These are phyloP conservation scores for Pediacus dermestoides DNA, from an alignment of 2,888 invertebrate species.

Conservation along the genomic window DNA sequence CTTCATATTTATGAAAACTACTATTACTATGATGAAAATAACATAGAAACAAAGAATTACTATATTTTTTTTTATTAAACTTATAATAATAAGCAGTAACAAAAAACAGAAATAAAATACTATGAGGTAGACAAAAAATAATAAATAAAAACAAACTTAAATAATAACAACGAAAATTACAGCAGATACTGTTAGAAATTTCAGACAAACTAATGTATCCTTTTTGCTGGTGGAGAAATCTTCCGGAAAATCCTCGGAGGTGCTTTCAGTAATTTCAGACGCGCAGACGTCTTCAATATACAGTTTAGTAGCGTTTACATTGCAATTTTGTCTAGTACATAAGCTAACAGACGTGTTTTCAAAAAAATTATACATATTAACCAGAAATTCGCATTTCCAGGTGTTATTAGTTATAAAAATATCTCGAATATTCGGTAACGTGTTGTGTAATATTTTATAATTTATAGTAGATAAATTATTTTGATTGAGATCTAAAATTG, in stretches of 20 bases:
- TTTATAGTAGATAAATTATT: constrained; percentile 41
- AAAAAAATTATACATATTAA: constrained; percentile 42
- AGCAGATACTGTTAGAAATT: background rate
- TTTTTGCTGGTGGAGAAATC: constrained; percentile 18
- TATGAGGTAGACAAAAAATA: constrained; percentile 22
- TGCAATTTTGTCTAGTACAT: constrained; percentile 39
- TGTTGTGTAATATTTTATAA: constrained; percentile 38
- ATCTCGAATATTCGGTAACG: constrained; percentile 41
- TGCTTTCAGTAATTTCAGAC: constrained; percentile 12
- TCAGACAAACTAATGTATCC: background rate
- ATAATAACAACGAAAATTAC: background rate
- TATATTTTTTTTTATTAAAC: constrained; percentile 14
- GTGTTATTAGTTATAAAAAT: constrained; percentile 41
- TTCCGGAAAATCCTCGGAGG: constrained; percentile 25
- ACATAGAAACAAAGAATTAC: no score
- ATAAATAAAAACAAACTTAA: constrained; percentile 1
- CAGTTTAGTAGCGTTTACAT: constrained; percentile 25
- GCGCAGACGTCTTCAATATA: constrained; percentile 34
- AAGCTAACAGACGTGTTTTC: constrained; percentile 36
- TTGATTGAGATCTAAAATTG: constrained; percentile 37
- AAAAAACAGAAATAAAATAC: constrained; percentile 19
- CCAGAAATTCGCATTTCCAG: constrained; percentile 44
- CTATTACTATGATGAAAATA: no score
- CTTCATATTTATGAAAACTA: no score
- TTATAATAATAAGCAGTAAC: constrained; percentile 15